Conservation (phyloP, 2,888 invertebrate species). For the Gordius sp. region DNA sequence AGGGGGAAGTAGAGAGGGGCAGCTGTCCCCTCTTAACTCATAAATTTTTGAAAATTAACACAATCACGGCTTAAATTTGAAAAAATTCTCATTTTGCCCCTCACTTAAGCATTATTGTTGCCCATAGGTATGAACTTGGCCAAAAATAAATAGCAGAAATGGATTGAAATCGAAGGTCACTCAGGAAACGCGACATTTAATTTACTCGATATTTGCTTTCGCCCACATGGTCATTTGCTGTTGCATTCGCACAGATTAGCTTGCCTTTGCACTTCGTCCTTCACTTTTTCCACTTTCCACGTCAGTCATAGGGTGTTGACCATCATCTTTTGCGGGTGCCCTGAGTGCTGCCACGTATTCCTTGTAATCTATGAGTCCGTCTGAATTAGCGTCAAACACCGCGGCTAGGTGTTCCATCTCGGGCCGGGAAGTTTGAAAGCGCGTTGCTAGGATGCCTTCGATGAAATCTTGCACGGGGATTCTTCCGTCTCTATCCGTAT, state of each 20-base stretch:
- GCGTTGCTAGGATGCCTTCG: constrained; percentile 77
- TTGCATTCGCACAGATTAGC: constrained; percentile 89
- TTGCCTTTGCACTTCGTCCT: constrained; percentile 82
- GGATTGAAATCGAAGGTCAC: no score
- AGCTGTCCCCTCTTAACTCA: no score
- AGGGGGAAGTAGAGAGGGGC: no score
- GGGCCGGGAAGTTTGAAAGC: constrained; percentile 81
- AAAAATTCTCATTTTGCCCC: no score
- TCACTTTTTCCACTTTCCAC: constrained; percentile 84
- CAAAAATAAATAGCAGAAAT: no score
- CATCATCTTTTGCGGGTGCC: constrained; percentile 41
- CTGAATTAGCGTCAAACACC: constrained; percentile 74
- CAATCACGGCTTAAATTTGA: no score
- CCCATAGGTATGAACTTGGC: no score
- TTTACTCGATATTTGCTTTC: constrained; percentile 94
- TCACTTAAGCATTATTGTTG: no score
- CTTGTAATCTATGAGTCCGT: constrained; percentile 88
- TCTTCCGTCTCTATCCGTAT: constrained; percentile 82
- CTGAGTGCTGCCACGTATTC: constrained; percentile 87
- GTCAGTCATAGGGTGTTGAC: constrained; percentile 40
- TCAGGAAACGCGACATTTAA: no score
- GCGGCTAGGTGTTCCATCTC: constrained; percentile 98
- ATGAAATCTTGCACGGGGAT: constrained; percentile 86
- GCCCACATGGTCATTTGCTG: constrained; percentile 93
- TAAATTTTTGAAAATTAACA: no score